These are phyloP conservation scores for Arrhopalites spinosus DNA, from an alignment of 2,888 invertebrate species.

Conservation along the genomic window DNA sequence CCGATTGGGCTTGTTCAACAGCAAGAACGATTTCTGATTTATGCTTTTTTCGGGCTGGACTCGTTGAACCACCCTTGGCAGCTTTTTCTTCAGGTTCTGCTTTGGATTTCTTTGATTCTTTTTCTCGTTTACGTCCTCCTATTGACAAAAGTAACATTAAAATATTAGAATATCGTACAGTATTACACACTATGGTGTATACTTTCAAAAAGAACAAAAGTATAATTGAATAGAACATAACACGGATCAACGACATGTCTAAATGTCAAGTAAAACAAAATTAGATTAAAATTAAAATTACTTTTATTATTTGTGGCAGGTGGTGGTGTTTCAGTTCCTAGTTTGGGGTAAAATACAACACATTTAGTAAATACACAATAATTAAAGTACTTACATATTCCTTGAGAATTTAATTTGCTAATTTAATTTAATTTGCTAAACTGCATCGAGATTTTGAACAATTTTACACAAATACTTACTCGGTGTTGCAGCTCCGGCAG, in stretches of 20 bases:
- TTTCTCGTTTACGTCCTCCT: slow-evolving; percentile 54
- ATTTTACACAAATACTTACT: no score
- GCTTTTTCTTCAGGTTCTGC: slow-evolving; percentile 47
- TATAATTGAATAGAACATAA: background rate
- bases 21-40: slow-evolving; percentile 58
- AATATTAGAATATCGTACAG: background rate
- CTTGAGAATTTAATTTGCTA: no score
- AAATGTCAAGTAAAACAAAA: background rate
- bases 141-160: background rate
- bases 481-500: slow-evolving; percentile 60
- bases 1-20: slow-evolving; percentile 60
- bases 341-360: no score
- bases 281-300: slow-evolving; percentile 17
- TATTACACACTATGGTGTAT: background rate
- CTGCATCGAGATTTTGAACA: no score
- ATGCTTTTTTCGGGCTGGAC: slow-evolving; percentile 53
- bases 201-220: background rate
- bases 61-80: slow-evolving; percentile 50
- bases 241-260: background rate
- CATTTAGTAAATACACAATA: no score
- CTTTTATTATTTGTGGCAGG: slow-evolving; percentile 47
- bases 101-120: slow-evolving; percentile 56
- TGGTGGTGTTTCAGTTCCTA: slow-evolving; percentile 44
- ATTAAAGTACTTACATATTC: no score
- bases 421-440: no score